These are phyloP conservation scores for Triops cancriformis DNA, from an alignment of 1,140 invertebrate species.

Conservation along the genomic window DNA sequence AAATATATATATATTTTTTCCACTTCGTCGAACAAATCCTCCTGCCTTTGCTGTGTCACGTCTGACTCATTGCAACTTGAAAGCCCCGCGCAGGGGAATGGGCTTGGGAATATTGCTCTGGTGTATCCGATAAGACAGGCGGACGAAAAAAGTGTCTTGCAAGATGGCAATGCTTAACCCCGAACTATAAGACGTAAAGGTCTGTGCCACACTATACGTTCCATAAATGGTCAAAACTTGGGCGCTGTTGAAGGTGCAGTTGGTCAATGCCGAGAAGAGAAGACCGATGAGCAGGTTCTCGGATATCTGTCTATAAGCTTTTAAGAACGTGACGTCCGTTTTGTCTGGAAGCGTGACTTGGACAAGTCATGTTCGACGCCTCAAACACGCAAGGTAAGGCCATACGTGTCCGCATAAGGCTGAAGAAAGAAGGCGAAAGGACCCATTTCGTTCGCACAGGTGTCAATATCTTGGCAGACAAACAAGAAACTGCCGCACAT, in stretches of 20 bases:
- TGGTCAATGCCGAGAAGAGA: neutral
- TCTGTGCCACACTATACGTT: neutral
- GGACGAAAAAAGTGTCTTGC: neutral
- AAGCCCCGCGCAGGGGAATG: neutral
- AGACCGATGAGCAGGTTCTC: neutral
- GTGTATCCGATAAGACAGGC: neutral
- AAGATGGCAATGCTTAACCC: neutral
- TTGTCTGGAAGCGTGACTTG: conserved; percentile 9
- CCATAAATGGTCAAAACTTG: conserved; percentile 11
- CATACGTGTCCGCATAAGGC: neutral
- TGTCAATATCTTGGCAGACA: conserved; percentile 10
- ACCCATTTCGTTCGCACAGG: neutral
- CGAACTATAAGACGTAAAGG: neutral
- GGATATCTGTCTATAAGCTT: neutral
- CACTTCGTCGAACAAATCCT: neutral
- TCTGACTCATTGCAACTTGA: conserved; percentile 3
- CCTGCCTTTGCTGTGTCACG: conserved; percentile 2
- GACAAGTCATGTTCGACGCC: conserved; percentile 8
- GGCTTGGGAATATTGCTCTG: neutral
- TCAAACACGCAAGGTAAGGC: neutral
- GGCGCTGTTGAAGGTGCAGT: neutral
- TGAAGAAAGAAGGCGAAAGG: neutral
- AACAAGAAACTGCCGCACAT: neutral
- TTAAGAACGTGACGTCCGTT: conserved; percentile 6
- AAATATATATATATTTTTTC: neutral